Evolutionary conservation across 2,797 vertebrate species (phyloP), one percentile per base, ranked within the genome.

Genomic region (Hybognathus amarus): DNA sequence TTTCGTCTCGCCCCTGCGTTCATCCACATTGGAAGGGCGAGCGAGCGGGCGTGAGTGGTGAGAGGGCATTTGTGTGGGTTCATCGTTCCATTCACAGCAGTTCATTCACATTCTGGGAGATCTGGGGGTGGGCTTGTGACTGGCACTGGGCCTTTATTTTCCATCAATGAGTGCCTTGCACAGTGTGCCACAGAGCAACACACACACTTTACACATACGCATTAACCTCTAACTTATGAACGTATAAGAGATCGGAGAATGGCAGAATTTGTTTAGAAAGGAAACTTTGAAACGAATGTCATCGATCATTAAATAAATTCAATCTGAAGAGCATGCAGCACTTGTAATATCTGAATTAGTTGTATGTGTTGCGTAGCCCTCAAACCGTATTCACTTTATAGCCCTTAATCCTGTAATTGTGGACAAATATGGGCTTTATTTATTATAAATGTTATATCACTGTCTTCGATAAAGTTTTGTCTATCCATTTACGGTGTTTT

Each of bases 81-180:
- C 91, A 93, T 90, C 90, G 69, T 90, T 84, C 89, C 91, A 93
- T 95, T 95, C 93, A 95, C 86, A 90, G 87, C 91, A 92, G 91
- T 95, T 92, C 93, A 94, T 95, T 94, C 92, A 92, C 90, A 86
- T 92, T 95, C 92, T 92, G 93, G 89, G 93, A 94, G 93, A 95
- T 90, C 92, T 82, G 92, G 92, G 92, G 92, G 92, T 91, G 92
- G 92, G 89, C 85, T 91, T 93, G 91, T 90, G 93, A 91, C 90
- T 91, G 91, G 92, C 93, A 93, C 91, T 87, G 80, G 90, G 80
- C 87, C 87, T 90, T 93, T 88, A 88, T 91, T 90, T 83, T 77
- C 75, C 87, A 86, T 90, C 85, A 89, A 85, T 93, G 90, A 92
- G 93, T 91, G 87, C 59, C 66, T 88, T 30, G 83, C 83, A 64